Base-by-base conservation (phyloP, 1,140 invertebrate species). In the Camponotus floridanus region DNA sequence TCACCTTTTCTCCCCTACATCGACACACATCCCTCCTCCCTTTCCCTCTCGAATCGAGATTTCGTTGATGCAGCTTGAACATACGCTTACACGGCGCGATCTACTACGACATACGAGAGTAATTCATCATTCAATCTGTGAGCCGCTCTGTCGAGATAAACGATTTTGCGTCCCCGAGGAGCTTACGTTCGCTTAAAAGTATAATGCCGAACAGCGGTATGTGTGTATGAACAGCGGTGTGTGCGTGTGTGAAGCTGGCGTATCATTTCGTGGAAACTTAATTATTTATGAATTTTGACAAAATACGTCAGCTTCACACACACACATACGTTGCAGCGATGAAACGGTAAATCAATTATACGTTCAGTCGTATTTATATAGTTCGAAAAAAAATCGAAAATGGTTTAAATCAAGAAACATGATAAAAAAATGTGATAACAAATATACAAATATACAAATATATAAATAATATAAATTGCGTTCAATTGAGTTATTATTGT, bases 71-170 rank as follows among this genome's bases (percentile, higher is more conserved):
- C 6, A 21, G 36, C 65, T 33, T 31, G 18, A 26, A 13, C n/a
- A 48, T 51, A 45, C 21, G 39, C 33, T 36, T 48, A 31, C 18
- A 51, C 18, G 21, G 18, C 18, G 18, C 3, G 73, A 67, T 57
- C 13, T 31, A 65, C 64, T 71, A 62, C 67, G 71, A 45, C 80
- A 31, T 42, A 55, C 51, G 36, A 59, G 45, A 11, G 76, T 51
- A 51, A 90, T 88, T 76, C 78, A 90, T 90, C 76, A 87, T 33
- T 71, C 36, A 67, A 80, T 76, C 64, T 67, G 55, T 59, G 48
- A 68, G 61, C 21, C 42, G 59, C n/a, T 26, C 84, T 86, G 87
- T 80, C 68, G 79, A 83, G 88, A 90, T 90, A 90, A 89, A 80
- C 88, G 74, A 86, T 90, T 89, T 81, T 62, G 33, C 48, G 48